Evolutionary conservation across 2,113 vertebrate species (phyloP).

Genomic region (Antennarius striatus): DNA sequence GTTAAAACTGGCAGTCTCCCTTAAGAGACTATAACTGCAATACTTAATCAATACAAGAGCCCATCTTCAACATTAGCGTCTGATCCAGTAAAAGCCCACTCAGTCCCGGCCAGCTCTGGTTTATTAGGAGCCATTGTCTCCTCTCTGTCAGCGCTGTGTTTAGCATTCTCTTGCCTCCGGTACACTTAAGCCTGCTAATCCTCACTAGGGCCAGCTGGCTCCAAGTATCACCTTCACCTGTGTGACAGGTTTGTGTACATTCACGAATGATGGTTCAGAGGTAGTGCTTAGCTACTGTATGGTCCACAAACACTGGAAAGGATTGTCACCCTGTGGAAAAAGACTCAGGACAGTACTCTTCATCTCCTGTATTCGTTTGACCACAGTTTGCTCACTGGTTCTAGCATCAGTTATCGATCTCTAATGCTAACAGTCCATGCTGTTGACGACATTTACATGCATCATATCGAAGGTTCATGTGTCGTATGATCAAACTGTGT

Average conservation of each 20-base stretch:
- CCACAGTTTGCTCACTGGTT: constrained; percentile 15
- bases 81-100: constrained; percentile 71
- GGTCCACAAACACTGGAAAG: constrained; percentile 41
- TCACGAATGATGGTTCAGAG: constrained; percentile 57
- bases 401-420: constrained; percentile 60
- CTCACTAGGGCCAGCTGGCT: constrained; percentile 64
- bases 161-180: constrained; percentile 74
- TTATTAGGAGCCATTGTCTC: constrained; percentile 71
- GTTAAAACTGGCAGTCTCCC: constrained; percentile 11
- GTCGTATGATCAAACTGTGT: constrained; percentile 10
- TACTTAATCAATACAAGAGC: constrained; percentile 70
- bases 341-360: no score
- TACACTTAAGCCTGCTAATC: constrained; percentile 83
- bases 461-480: constrained; percentile 44
- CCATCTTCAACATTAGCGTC: constrained; percentile 35
- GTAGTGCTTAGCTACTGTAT: constrained; percentile 40
- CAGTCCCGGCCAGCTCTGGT: constrained; percentile 53
- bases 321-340: no score
- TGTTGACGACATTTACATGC: constrained; percentile 33
- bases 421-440: constrained; percentile 30
- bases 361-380: constrained; percentile 21
- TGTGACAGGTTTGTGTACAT: constrained; percentile 63
- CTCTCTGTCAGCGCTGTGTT: constrained; percentile 69
- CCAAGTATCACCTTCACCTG: constrained; percentile 70
- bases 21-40: constrained; percentile 46